Evolutionary conservation across 2,113 vertebrate genomes (phyloP).

Genomic region (Crotalus viridis): DNA sequence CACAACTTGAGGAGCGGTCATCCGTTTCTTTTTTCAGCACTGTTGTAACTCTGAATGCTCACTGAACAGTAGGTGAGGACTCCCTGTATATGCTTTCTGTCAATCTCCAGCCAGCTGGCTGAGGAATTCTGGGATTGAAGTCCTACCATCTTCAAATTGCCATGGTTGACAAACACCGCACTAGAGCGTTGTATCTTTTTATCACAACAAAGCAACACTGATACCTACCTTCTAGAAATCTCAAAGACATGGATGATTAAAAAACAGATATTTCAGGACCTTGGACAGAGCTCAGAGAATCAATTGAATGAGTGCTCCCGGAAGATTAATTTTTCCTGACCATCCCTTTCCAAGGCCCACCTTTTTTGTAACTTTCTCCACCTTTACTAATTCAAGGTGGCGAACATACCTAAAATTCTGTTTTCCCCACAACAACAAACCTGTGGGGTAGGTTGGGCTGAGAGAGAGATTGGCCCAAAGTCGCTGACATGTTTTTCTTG

Average conservation of each 20-base stretch:
- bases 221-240: background rate
- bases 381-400: background rate
- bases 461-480: background rate
- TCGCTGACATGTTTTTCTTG: too few species aligned
- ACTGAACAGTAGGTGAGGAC: background rate
- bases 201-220: background rate
- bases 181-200: background rate
- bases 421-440: background rate
- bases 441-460: background rate
- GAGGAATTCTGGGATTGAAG: background rate
- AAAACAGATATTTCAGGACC: background rate
- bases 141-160: background rate
- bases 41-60: background rate
- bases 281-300: background rate
- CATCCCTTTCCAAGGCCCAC: background rate
- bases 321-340: background rate
- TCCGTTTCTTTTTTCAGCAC: background rate
- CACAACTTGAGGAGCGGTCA: background rate
- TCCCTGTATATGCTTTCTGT: background rate
- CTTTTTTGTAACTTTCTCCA: background rate
- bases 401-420: background rate
- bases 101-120: background rate
- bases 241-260: background rate
- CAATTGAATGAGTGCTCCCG: background rate
- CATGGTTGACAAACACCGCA: background rate